Conservation (phyloP, 2,888 invertebrate genomes). For the Pseudococcus longispinus region DNA sequence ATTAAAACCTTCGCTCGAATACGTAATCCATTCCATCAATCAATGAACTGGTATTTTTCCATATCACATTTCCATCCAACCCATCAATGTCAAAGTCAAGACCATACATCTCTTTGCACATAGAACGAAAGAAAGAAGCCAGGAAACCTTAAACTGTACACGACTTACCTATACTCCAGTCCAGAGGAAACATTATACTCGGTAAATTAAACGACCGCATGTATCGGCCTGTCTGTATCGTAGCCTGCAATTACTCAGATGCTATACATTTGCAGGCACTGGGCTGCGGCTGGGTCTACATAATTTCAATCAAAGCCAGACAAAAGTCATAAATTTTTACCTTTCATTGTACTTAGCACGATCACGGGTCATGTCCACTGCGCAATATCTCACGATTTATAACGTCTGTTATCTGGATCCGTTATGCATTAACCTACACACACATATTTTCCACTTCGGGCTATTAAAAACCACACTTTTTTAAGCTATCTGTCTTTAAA, state of each 20-base stretch:
- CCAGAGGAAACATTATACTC: not conserved
- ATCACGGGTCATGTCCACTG: slow-evolving; percentile 15
- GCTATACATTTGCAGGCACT: slow-evolving; percentile 15
- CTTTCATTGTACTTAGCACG: slow-evolving; percentile 21
- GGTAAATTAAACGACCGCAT: slow-evolving; percentile 12
- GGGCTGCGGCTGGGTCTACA: not conserved
- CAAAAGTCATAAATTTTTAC: slow-evolving; percentile 34
- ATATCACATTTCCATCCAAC: not conserved
- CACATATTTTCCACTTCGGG: slow-evolving; percentile 28
- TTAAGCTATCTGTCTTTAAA: not conserved
- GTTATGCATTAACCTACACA: slow-evolving; percentile 26
- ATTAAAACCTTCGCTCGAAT: not conserved
- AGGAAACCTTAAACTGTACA: not conserved
- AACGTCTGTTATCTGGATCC: slow-evolving; percentile 24
- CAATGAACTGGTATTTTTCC: not conserved
- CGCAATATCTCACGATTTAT: slow-evolving; percentile 34
- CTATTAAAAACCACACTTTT: not conserved
- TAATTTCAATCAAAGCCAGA: slow-evolving; percentile 31
- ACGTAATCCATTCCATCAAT: not conserved
- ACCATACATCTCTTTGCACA: not conserved
- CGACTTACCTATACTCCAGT: not conserved
- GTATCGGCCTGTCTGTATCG: not conserved
- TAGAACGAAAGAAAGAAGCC: not conserved
- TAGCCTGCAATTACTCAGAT: slow-evolving; percentile 28
- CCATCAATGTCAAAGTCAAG: slow-evolving; percentile 15